Percentiles rank a stretch among this genome's conserved stretches.
Evolutionary conservation across 2,113 vertebrate species (phyloP).

Genomic region (Python bivittatus): DNA sequence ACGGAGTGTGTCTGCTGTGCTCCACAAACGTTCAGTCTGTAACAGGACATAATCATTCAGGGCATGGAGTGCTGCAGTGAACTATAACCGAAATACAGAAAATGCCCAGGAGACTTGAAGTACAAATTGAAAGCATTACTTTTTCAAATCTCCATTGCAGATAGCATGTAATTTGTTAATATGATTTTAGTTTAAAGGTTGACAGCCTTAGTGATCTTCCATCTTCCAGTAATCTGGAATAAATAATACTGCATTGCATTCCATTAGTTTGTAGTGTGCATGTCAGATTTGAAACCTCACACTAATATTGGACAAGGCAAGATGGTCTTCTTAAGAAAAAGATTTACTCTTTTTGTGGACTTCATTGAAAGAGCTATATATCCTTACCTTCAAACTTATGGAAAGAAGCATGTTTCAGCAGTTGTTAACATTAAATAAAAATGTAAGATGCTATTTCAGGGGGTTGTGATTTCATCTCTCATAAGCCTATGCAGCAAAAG

Average conservation of each 20-base stretch:
- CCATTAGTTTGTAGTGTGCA: conserved; percentile 31
- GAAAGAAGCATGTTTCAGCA: not conserved
- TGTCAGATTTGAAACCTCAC: conserved; percentile 49
- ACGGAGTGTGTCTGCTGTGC: not conserved
- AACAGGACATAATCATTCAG: not conserved
- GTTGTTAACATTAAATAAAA: conserved; percentile 32
- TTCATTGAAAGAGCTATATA: conserved; percentile 26
- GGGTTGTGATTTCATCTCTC: conserved; percentile 32
- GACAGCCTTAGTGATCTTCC: conserved; percentile 34
- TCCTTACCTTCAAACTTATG: conserved; percentile 34
- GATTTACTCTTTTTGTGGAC: conserved; percentile 17
- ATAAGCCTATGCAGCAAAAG: not conserved
- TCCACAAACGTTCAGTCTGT: conserved; percentile 14
- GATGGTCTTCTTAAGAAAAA: conserved; percentile 16
- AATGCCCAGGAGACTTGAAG: conserved; percentile 21
- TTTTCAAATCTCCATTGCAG: conserved; percentile 41
- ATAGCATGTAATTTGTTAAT: conserved; percentile 48
- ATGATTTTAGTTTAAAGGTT: conserved; percentile 44
- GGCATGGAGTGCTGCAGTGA: conserved; percentile 27
- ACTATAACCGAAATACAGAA: conserved; percentile 20
- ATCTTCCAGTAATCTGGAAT: conserved; percentile 33
- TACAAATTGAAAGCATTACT: conserved; percentile 38
- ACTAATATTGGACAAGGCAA: conserved; percentile 28
- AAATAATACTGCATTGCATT: conserved; percentile 39
- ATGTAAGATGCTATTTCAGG: conserved; percentile 1